Evolutionary conservation across 1,140 invertebrate genomes (phyloP), one percentile per base, ranked within the genome.

Genomic region (Drosophila equinoxialis): DNA sequence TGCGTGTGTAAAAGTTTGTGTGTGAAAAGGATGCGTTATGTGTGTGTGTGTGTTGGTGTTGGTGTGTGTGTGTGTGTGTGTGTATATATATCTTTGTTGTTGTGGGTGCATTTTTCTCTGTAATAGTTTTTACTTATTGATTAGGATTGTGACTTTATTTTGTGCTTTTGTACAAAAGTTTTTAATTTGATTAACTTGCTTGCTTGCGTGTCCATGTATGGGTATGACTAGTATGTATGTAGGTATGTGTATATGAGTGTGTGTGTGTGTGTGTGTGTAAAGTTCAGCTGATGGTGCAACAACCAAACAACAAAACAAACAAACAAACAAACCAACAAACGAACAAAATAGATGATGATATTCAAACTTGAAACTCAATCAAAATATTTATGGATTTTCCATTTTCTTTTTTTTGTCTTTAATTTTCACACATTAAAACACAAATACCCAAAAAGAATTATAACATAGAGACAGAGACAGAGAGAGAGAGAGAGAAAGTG

Each of bases 211-310:
- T 57, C 37, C 11, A 35, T 65, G 59, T 51, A 39, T 72, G 61
- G 30, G 45, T 51, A 17, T 45, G 64, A 39, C 37, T 39, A 11
- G 20, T 39, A 13, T 30, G 41, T 33, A 14, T 23, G 59, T 63
- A 10, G 8, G n/a, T 10, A 20, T 45, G 13, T 14, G 17, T 48
- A 17, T 48, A 17, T 17, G 7, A 6, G 13, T 65, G 65, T 79
- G 55, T 63, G 42, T 79, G 51, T 64, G 60, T 69, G 39, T 35
- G 35, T 59, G 58, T 20, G 41, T 59, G 54, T 51, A 23, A 69
- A 45, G 61, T 62, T 37, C 51, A 78, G 72, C 72, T 76, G 74
- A 76, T 68, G 54, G 70, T 77, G 79, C 74, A 69, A 76, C 74
- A 76, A 76, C 76, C 74, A 59, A 76, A 63, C 73, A 45, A 74